Conservation (phyloP, 2,888 invertebrate species). For the Lypha dubia region DNA sequence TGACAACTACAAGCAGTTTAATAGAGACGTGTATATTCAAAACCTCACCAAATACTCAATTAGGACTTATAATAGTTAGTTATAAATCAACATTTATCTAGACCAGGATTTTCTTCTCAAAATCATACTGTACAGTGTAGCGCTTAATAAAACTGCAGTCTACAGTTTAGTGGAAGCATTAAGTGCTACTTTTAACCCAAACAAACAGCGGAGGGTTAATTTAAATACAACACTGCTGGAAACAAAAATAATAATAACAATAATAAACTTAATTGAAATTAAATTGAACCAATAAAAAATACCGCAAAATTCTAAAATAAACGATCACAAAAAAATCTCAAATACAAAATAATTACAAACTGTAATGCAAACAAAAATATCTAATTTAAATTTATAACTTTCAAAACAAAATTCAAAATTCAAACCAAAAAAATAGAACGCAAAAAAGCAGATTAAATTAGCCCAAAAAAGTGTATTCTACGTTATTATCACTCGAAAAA, state of each 20-base stretch:
- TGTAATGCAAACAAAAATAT: slow-evolving; percentile 60
- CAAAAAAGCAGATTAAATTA: slow-evolving; percentile 77
- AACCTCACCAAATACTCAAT: too few species aligned
- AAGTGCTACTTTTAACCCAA: slow-evolving; percentile 5
- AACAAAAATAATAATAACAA: slow-evolving; percentile 57
- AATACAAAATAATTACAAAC: slow-evolving; percentile 58
- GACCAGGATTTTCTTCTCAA: too few species aligned
- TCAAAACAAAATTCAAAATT: slow-evolving; percentile 80
- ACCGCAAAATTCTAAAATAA: slow-evolving; percentile 71
- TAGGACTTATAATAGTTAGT: too few species aligned
- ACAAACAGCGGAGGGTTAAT: slow-evolving; percentile 54
- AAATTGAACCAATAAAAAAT: slow-evolving; percentile 65
- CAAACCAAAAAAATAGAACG: slow-evolving; percentile 72
- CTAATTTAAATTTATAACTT: slow-evolving; percentile 66
- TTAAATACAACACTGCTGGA: slow-evolving; percentile 64
- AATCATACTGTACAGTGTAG: too few species aligned
- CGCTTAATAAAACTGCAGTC: too few species aligned
- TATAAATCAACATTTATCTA: too few species aligned
- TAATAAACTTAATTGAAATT: slow-evolving; percentile 65
- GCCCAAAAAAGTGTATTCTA: slow-evolving; percentile 80
- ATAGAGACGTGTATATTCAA: too few species aligned
- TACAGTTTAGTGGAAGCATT: too few species aligned
- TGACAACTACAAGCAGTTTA: too few species aligned
- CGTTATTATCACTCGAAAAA: slow-evolving; percentile 77
- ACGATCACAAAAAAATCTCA: slow-evolving; percentile 52